Base-by-base conservation (phyloP, 2,888 invertebrate species). In the Molorchus minor region DNA sequence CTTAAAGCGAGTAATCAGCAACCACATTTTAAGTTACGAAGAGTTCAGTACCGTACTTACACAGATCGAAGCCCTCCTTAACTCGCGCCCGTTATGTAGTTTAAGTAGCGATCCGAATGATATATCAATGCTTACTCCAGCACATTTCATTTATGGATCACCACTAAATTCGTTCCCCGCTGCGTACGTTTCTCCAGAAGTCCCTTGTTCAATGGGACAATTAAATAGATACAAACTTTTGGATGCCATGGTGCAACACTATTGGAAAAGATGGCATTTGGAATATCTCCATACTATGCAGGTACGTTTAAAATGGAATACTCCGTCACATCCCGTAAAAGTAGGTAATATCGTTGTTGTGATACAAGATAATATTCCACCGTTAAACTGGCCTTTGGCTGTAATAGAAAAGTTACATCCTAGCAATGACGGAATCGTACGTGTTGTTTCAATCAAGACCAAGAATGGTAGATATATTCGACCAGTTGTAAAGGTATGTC, bases 101-200 rank as follows among this genome's bases (percentile, higher is more conserved):
- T 10, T 62, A 1, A 57, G 17, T 47, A 57, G 29, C 5, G 55
- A 51, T 12, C 33, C 40, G 16, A 30, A 21, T 40, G 54, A 54
- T 54, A 44, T 52, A 17, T 44, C 41, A n/a, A 56, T 49, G 1
- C 55, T 67, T 1, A 68, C 65, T 3, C 63, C 67, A 2, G 64
- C 44, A 13, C 65, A 67, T 45, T 67, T 68, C 40, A 44, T 65
- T 1, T 29, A 13, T 16, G 29, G 29, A 10, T 8, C 30, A 16
- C 45, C 29, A 7, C 17, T 45, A 16, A 45, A 45, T 16, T 45
- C 30, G 10, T 16, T 45, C 36, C 20, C 35, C 4, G n/a, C 36
- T n/a, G 19, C 16, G 17, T 10, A 30, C 35, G 2, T 8, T 7
- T 47, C 47, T 20, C 13, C 25, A 36, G 12, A 35, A 49, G n/a